These are phyloP conservation scores for Ibidorhyncha struthersii DNA, from an alignment of 2,113 vertebrate genomes.

Conservation along the genomic window DNA sequence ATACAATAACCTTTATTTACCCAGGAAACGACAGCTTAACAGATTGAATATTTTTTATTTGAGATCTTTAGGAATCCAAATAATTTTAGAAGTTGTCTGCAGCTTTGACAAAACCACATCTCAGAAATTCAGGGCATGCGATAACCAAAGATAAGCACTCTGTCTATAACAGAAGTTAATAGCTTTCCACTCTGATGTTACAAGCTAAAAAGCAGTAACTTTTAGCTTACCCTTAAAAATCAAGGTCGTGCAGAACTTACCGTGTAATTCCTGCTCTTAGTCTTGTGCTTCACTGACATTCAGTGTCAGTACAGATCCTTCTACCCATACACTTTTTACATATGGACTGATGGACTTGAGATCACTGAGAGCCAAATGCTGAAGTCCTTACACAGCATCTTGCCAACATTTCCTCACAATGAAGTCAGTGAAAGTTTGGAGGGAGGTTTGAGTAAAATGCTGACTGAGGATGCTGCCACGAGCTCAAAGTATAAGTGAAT, in stretches of 20 bases:
- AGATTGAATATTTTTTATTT: not conserved
- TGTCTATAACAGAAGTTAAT: not conserved
- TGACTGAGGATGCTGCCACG: not conserved
- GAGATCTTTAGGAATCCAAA: not conserved
- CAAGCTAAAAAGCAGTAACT: not conserved
- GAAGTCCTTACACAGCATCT: not conserved
- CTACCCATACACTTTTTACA: not conserved
- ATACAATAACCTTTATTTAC: not conserved
- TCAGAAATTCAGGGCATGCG: not conserved
- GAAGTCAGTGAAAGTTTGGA: not conserved
- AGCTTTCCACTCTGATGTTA: not conserved
- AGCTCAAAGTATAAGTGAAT: not conserved
- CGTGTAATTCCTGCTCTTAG: not conserved
- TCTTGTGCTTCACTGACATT: not conserved
- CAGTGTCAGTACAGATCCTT: not conserved
- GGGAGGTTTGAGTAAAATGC: not conserved
- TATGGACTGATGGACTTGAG: not conserved
- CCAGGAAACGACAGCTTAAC: not conserved
- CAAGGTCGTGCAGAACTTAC: not conserved
- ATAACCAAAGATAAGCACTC: not conserved
- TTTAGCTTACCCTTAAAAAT: not conserved
- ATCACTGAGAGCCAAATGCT: not conserved
- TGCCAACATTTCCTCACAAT: not conserved
- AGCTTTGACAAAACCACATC: not conserved
- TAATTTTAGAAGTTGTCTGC: not conserved